A percentile compares a stretch with the other conserved stretches of the same genome.
Evolutionary conservation across 2,797 vertebrate genomes (phyloP).

Genomic region (Sebastiscus tertius): DNA sequence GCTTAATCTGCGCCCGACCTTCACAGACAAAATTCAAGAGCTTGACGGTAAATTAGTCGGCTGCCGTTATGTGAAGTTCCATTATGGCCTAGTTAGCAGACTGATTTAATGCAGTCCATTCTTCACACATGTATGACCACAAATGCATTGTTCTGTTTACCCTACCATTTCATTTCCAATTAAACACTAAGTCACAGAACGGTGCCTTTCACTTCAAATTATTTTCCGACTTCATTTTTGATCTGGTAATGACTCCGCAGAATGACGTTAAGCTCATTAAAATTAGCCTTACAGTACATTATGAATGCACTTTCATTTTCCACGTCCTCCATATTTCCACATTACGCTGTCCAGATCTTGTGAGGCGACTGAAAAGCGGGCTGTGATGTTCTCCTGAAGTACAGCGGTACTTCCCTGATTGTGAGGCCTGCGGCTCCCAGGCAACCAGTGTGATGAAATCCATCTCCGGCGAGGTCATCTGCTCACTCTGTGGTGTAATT

Average conservation of each 20-base stretch:
- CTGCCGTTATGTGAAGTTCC: slow-evolving; percentile 36
- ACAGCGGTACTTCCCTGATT: slow-evolving; percentile 33
- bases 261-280: slow-evolving; percentile 62
- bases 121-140: slow-evolving; percentile 65
- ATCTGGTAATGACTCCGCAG: slow-evolving; percentile 54
- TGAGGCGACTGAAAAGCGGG: slow-evolving; percentile 39
- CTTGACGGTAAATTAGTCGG: slow-evolving; percentile 45
- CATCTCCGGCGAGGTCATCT: slow-evolving; percentile 59
- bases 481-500: slow-evolving; percentile 59
- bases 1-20: slow-evolving; percentile 21
- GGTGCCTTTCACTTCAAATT: slow-evolving; percentile 53
- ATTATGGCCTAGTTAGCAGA: slow-evolving; percentile 44
- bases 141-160: slow-evolving; percentile 67
- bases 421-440: slow-evolving; percentile 29
- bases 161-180: slow-evolving; percentile 64
- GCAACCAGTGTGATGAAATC: slow-evolving; percentile 63
- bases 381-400: slow-evolving; percentile 42
- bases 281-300: slow-evolving; percentile 41
- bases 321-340: slow-evolving; percentile 50
- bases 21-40: slow-evolving; percentile 28
- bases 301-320: slow-evolving; percentile 41
- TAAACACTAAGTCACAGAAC: slow-evolving; percentile 52
- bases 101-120: slow-evolving; percentile 63
- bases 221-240: slow-evolving; percentile 59
- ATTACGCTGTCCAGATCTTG: slow-evolving; percentile 55